A percentile compares a stretch with the other conserved stretches of the same genome.
Evolutionary conservation across 2,888 invertebrate genomes (phyloP).

Genomic region (Pegoplata infirma): DNA sequence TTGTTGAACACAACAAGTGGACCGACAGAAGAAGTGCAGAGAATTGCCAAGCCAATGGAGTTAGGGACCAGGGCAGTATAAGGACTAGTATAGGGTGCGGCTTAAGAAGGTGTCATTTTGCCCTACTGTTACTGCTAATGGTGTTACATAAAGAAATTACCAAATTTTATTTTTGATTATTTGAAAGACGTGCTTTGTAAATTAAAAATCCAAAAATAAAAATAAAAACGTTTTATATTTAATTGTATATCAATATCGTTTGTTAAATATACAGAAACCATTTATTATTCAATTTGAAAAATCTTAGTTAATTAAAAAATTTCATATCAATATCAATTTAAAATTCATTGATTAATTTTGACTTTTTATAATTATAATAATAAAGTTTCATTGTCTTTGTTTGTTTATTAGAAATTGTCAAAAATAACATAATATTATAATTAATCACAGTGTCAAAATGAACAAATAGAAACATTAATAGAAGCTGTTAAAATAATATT

Average conservation of each 20-base stretch:
- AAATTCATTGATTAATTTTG: neutral
- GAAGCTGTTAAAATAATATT: neutral
- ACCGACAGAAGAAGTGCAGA: no score
- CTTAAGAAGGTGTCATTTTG: no score
- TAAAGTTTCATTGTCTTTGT: neutral
- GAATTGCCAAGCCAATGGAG: no score
- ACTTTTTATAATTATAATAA: neutral
- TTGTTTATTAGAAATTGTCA: neutral
- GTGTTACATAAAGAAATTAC: neutral
- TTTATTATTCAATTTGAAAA: neutral
- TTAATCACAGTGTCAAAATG: conserved; percentile 15
- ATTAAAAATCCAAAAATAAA: neutral
- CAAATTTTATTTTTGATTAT: neutral
- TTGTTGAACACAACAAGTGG: no score
- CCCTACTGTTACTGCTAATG: no score
- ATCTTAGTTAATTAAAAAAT: neutral
- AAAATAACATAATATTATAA: neutral
- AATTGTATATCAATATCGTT: neutral
- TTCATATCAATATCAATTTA: neutral
- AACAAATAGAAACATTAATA: conserved; percentile 16
- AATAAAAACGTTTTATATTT: neutral
- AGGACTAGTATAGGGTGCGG: no score
- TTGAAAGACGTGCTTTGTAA: conserved; percentile 3
- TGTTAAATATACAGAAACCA: neutral
- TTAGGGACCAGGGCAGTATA: no score